phyloP scores from a whole-genome alignment of 2,888 invertebrate genomes.

The Busseola fusca region DNA sequence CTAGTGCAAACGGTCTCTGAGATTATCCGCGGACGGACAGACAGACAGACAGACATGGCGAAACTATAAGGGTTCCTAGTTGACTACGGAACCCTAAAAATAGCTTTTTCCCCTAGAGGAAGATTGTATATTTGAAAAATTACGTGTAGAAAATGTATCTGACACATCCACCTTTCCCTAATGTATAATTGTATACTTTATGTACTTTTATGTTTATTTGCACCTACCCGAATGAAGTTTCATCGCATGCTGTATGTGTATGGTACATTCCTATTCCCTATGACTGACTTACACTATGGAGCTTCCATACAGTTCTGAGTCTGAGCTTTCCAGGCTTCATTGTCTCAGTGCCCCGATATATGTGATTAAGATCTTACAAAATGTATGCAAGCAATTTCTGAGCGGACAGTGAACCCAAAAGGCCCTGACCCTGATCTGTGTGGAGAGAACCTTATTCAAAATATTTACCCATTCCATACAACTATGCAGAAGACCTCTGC shows the following conservation, averaged over 20 bases:
- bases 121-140: no score
- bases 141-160: background rate
- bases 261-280: conserved; percentile 11
- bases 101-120: no score
- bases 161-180: conserved; percentile 17
- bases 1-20: no score
- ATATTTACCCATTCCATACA: conserved; percentile 51
- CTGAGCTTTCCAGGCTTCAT: background rate
- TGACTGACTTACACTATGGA: conserved; percentile 28
- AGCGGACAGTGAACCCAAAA: background rate
- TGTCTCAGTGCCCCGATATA: background rate
- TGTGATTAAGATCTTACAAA: background rate
- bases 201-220: conserved; percentile 33
- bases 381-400: background rate
- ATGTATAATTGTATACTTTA: conserved; percentile 40
- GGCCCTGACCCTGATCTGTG: background rate
- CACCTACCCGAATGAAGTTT: conserved; percentile 1
- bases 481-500: conserved; percentile 53
- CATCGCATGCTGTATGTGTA: background rate
- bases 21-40: no score
- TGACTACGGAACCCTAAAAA: no score
- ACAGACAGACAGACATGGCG: no score
- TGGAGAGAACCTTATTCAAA: conserved; percentile 22
- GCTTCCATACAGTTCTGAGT: conserved; percentile 25
- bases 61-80: no score